Evolutionary conservation across 2,888 invertebrate species (phyloP), one percentile per base, ranked within the genome.

Genomic region (Parnassius mnemosyne): DNA sequence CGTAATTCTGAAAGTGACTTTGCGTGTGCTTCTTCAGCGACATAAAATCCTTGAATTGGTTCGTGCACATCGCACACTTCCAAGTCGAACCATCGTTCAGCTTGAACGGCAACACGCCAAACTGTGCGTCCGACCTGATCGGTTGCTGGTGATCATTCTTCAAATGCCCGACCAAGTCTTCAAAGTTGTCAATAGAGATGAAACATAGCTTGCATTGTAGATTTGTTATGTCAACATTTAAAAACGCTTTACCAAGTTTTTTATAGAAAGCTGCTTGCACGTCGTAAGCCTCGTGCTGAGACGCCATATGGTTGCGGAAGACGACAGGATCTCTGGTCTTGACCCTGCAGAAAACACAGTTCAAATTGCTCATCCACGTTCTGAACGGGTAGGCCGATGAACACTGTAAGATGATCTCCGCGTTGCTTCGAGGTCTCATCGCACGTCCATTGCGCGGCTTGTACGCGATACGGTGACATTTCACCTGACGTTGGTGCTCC

Each of bases 361-460:
- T 88, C 60, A 90, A 89, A 68, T 89, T 87, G 64, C 80, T 86
- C 67, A 85, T 87, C 89, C 89, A 90, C 3, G 89, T 89, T 57
- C 90, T 75, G 63, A 91, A 91, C 0, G 91, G 91, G 52, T 81
- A 84, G 0, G 85, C 90, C 0, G 91, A 87, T 0, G 90, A 89
- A 67, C 83, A 88, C 68, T 89, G 87, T 0, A 91, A 71, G 53
- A 91, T 87, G 3, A 90, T 87, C 68, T 88, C 87, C 0, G 91
- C 91, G 65, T 90, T 90, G 1, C 76, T 82, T 16, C 91, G 78
- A 7, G 87, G 85, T 53, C 80, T 82, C 68, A 86, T 71, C 0
- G 81, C 83, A 34, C 79, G 78, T 0, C 89, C 89, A 55, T 90
- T 89, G 1, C 90, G 80, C 20, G 89, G 82, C 66, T 88, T 88